Conservation (phyloP, 2,888 invertebrate genomes). For the Epicampocera succincta region DNA sequence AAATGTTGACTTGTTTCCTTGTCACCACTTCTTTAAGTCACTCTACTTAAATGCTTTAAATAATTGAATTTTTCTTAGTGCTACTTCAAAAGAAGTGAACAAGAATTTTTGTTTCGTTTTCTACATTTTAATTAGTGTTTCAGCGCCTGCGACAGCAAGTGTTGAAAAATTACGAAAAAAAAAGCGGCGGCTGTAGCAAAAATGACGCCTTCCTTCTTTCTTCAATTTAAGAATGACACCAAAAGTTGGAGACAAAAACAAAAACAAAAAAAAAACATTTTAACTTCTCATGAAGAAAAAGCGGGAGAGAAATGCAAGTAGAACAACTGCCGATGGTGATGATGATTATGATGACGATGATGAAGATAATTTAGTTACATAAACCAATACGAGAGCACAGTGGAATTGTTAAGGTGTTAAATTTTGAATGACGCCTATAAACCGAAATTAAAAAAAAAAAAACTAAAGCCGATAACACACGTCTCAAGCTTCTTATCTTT, state of each 20-base stretch:
- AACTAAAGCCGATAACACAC: too few relatives aligned
- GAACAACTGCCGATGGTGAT: not conserved
- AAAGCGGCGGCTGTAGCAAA: not conserved
- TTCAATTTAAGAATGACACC: not conserved
- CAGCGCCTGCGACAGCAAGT: not conserved
- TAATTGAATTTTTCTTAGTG: not conserved
- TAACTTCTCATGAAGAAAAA: too few relatives aligned
- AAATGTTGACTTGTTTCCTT: too few relatives aligned
- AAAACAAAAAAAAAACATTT: not conserved
- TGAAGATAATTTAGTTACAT: too few relatives aligned
- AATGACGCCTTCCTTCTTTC: not conserved
- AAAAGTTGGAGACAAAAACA: conserved; percentile 8
- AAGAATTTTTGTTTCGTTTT: not conserved
- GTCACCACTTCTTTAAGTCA: not conserved
- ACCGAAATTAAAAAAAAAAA: too few relatives aligned
- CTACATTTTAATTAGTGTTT: not conserved
- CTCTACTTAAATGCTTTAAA: not conserved
- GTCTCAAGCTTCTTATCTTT: too few relatives aligned
- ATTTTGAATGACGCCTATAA: not conserved
- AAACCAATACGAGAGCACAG: not conserved
- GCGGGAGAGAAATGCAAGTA: not conserved
- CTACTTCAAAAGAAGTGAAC: not conserved
- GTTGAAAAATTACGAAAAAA: conserved; percentile 16
- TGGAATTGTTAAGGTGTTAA: not conserved
- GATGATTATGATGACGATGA: too few relatives aligned